Base-by-base conservation (phyloP, 2,113 vertebrate genomes). In the Sturnira hondurensis region DNA sequence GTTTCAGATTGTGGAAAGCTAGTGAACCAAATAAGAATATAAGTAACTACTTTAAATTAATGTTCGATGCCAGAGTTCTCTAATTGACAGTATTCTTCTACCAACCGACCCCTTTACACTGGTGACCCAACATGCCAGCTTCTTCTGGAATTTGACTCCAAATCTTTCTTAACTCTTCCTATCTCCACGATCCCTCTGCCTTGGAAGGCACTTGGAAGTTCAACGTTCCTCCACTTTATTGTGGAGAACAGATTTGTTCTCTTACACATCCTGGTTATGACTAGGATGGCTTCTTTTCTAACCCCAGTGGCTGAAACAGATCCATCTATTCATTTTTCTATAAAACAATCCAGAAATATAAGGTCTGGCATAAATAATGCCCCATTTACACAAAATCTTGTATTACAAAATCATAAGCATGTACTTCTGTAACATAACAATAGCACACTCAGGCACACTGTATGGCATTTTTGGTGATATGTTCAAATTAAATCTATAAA, bases 31-130 rank as follows among this genome's bases (percentile, higher is more conserved):
- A 52, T 68, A 11, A 45, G 80, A 91, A 33, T 58, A 28, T 15
- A 9, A 8, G n/a, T 22, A 61, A 38, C 68, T 45, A 67, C 28
- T 91, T 85, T 26, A 78, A 67, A 84, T 70, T 50, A 36, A 16
- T 50, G 26, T 61, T 56, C 56, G 45, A 4, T 52, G 17, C 41
- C 56, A 22, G n/a, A 0, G 0, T 56, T 63, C 45, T 24, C 54
- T 61, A 43, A 73, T 33, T 71, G 28, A 19, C 5, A 26, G 0
- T 41, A 31, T 3, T 50, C 28, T 63, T 10, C 24, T 52, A n/a
- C 1, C 3, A 15, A 9, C 56, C 41, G 61, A 1, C 6, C 0
- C 9, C 8, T 73, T 65, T 5, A 54, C 8, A 3, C 33, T 9
- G n/a, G 1, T 63, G 31, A 38, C 50, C 58, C n/a, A 26, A 52